Conservation (phyloP, 23 tunicate genomes). For the Phallusia fumigata region DNA sequence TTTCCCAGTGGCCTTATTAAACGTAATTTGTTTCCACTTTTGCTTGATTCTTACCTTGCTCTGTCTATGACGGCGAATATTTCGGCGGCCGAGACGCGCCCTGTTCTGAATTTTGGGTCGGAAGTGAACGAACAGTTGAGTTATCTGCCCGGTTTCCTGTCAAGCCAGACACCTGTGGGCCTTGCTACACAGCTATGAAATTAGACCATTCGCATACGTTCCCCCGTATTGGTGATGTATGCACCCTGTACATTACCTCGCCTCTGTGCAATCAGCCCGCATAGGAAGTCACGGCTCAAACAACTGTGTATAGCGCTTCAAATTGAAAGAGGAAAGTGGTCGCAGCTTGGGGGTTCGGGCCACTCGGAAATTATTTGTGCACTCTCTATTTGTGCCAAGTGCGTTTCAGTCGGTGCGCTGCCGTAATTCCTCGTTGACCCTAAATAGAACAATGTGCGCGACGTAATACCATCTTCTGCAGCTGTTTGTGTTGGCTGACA, state of each 20-base stretch:
- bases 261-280: no score
- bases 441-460: background rate
- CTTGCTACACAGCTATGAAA: background rate
- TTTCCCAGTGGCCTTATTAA: no score
- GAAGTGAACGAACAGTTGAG: constrained; percentile 13
- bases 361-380: constrained; percentile 8
- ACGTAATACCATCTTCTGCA: constrained; percentile 1
- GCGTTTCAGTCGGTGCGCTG: constrained; percentile 5
- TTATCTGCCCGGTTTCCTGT: constrained; percentile 18
- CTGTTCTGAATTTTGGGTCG: constrained; percentile 21
- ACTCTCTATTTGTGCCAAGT: constrained; percentile 5
- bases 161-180: background rate
- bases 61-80: background rate
- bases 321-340: background rate
- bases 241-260: no score
- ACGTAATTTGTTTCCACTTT: no score
- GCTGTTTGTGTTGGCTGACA: background rate
- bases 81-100: background rate
- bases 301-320: no score
- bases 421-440: constrained; percentile 6
- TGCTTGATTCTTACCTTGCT: background rate
- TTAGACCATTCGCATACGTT: background rate
- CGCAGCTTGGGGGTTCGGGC: background rate
- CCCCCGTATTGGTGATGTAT: background rate
- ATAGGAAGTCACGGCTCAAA: no score